Percentiles rank a stretch among this genome's conserved stretches.
Evolutionary conservation across 2,888 invertebrate genomes (phyloP).

Genomic region (Phengaris arion): DNA sequence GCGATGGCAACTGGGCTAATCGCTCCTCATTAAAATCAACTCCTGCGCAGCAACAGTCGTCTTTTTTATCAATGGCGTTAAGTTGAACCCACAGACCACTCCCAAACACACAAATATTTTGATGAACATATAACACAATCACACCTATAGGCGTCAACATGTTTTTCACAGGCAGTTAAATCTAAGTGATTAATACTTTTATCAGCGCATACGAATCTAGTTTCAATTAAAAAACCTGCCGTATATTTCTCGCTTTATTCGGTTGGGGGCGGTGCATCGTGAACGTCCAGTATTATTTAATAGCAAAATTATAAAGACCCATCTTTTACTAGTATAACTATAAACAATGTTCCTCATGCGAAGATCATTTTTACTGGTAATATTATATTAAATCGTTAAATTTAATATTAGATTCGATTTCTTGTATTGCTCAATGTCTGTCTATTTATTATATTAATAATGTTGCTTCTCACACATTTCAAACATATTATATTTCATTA

Average conservation of each 20-base stretch:
- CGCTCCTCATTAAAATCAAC: neutral
- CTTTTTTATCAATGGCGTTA: neutral
- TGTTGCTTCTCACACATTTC: slow-evolving; percentile 71
- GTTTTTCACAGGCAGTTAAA: slow-evolving; percentile 53
- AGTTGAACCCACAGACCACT: neutral
- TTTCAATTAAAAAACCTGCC: slow-evolving; percentile 77
- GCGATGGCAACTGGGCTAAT: too few species aligned
- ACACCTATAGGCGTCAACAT: slow-evolving; percentile 49
- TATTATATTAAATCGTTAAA: slow-evolving; percentile 77
- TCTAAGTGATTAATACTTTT: slow-evolving; percentile 69
- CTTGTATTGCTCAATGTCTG: slow-evolving; percentile 74
- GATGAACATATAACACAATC: neutral
- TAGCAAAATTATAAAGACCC: slow-evolving; percentile 55
- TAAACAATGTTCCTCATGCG: slow-evolving; percentile 43
- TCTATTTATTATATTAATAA: slow-evolving; percentile 61
- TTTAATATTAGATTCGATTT: slow-evolving; percentile 76
- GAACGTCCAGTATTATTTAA: slow-evolving; percentile 49
- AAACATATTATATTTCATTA: slow-evolving; percentile 33
- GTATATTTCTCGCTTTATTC: slow-evolving; percentile 76
- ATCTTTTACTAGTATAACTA: slow-evolving; percentile 43
- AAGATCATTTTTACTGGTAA: slow-evolving; percentile 57
- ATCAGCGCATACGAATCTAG: slow-evolving; percentile 70
- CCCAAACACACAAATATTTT: neutral
- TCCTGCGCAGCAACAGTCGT: neutral
- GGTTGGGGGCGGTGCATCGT: slow-evolving; percentile 67